Evolutionary conservation across 2,797 vertebrate species (phyloP).

Genomic region (Peromyscus nudipes): DNA sequence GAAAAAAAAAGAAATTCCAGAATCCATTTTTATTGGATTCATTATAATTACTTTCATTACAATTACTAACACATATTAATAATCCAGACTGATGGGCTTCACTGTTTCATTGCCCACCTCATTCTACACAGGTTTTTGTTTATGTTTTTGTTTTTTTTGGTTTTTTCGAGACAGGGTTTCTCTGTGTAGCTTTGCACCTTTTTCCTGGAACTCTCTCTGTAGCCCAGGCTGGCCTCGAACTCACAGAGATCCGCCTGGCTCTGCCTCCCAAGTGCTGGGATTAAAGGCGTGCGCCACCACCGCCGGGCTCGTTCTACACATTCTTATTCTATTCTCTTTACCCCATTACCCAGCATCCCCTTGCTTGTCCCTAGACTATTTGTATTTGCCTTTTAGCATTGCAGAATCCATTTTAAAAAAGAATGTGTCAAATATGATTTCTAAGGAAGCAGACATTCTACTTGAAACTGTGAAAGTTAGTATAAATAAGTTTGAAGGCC

Average conservation of each 20-base stretch:
- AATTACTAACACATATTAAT: not conserved
- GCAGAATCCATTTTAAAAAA: not conserved
- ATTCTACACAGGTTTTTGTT: too few relatives aligned
- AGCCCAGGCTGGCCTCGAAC: too few relatives aligned
- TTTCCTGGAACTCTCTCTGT: too few relatives aligned
- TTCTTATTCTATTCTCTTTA: not conserved
- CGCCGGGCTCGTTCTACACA: not conserved
- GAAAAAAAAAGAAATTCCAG: not conserved
- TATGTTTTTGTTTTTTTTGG: too few relatives aligned
- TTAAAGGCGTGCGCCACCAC: too few relatives aligned
- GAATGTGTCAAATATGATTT: not conserved
- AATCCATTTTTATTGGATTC: not conserved
- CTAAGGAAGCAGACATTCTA: not conserved
- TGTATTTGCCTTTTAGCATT: not conserved
- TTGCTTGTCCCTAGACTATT: not conserved
- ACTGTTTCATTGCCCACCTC: not conserved
- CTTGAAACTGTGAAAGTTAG: not conserved
- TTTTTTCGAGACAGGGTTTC: too few relatives aligned
- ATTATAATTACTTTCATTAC: too few relatives aligned
- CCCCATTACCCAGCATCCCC: not conserved
- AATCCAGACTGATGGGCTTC: too few relatives aligned
- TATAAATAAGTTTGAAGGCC: not conserved
- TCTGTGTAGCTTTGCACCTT: too few relatives aligned
- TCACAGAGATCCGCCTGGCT: too few relatives aligned
- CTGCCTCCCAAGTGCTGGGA: too few relatives aligned